phyloP scores from a whole-genome alignment of 2,888 invertebrate species.

The Alcis repandata region DNA sequence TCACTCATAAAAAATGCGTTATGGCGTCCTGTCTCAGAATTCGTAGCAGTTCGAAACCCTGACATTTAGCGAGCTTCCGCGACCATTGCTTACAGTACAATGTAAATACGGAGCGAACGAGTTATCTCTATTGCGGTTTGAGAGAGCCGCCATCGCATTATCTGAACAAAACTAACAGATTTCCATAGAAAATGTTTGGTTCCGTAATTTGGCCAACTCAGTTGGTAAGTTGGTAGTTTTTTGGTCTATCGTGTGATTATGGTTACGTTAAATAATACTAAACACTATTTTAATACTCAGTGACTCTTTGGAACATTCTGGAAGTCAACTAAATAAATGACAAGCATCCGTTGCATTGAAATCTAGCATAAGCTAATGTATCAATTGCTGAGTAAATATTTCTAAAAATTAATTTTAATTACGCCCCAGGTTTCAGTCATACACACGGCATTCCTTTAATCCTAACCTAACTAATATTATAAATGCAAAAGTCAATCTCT shows the following conservation, averaged over 20 bases:
- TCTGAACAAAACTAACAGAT: not conserved
- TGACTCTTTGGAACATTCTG: not conserved
- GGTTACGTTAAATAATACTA: slow-evolving; percentile 12
- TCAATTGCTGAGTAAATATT: too few species aligned
- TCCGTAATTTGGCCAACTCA: not conserved
- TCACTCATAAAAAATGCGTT: slow-evolving; percentile 33
- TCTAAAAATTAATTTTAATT: too few species aligned
- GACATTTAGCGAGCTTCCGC: slow-evolving; percentile 77
- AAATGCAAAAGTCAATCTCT: too few species aligned
- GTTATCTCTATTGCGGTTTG: not conserved
- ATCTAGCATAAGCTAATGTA: too few species aligned
- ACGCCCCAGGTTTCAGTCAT: too few species aligned
- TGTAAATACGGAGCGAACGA: not conserved
- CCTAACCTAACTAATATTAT: too few species aligned
- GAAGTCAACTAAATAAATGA: not conserved
- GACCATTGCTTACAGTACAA: slow-evolving; percentile 46
- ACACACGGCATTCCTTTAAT: too few species aligned
- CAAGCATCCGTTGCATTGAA: too few species aligned
- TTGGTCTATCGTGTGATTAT: not conserved
- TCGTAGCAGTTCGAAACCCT: slow-evolving; percentile 67
- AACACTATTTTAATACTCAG: slow-evolving; percentile 5
- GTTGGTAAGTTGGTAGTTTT: not conserved
- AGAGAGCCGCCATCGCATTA: not conserved
- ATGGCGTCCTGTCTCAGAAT: slow-evolving; percentile 54
- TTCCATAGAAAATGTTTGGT: not conserved